Percentiles rank a stretch among this genome's conserved stretches.
Conservation (phyloP, 2,797 vertebrate species). For the Lindbergichthys nudifrons region DNA sequence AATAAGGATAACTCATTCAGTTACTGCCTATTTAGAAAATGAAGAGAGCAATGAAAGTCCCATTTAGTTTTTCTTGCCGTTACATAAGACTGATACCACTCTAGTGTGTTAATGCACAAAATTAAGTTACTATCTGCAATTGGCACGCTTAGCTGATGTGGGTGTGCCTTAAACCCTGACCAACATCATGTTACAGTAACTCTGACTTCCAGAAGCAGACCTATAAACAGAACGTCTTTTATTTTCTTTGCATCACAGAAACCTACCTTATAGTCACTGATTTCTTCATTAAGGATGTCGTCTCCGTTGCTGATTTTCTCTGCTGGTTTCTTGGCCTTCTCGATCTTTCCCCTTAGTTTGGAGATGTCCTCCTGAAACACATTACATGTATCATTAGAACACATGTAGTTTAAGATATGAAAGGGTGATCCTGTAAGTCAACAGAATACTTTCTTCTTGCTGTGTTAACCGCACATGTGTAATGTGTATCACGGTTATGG, state of each 20-base stretch:
- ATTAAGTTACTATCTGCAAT: neutral
- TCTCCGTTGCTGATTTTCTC: constrained; percentile 97
- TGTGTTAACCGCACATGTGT: neutral
- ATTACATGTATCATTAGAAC: neutral
- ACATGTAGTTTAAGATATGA: neutral
- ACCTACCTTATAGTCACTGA: constrained; percentile 95
- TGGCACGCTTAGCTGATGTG: neutral
- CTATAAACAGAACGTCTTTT: neutral
- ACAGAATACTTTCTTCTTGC: neutral
- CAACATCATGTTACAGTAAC: neutral
- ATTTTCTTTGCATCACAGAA: neutral
- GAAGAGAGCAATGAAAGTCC: neutral
- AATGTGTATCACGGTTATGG: neutral
- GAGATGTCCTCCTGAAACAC: constrained; percentile 94
- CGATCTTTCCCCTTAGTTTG: constrained; percentile 93
- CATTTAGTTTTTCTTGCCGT: neutral
- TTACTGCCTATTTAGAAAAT: neutral
- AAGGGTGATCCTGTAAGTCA: neutral
- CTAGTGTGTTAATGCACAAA: neutral
- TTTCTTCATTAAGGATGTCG: constrained; percentile 97
- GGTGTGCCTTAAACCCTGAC: neutral
- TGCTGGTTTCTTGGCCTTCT: constrained; percentile 96
- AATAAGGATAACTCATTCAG: neutral
- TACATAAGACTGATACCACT: neutral
- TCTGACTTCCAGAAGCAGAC: neutral